Evolutionary conservation across 2,888 invertebrate species (phyloP).

Genomic region (Augochlorella aurata): DNA sequence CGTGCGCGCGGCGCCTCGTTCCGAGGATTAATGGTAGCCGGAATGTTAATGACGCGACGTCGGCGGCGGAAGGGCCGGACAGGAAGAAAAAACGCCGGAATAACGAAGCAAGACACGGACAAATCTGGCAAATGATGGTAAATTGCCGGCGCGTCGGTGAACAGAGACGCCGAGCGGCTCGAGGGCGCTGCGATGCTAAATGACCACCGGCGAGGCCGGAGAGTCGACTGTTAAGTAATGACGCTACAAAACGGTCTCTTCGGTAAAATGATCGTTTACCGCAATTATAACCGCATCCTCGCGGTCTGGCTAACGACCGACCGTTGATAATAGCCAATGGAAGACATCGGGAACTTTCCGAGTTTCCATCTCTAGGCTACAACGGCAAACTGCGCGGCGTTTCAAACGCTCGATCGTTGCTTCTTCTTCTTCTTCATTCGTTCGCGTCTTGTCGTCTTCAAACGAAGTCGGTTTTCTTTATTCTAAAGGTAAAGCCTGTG

Average conservation of each 20-base stretch:
- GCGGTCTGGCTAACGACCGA: constrained; percentile 46
- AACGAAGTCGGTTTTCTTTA: not conserved
- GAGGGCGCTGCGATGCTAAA: constrained; percentile 47
- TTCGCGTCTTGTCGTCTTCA: not conserved
- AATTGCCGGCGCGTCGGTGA: constrained; percentile 43
- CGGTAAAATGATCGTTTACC: constrained; percentile 57
- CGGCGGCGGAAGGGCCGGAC: not conserved
- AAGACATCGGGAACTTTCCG: constrained; percentile 26
- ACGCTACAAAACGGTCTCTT: constrained; percentile 55
- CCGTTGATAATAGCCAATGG: constrained; percentile 52
- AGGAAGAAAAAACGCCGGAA: constrained; percentile 41
- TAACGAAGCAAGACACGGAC: constrained; percentile 53
- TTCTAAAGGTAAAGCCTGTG: not conserved
- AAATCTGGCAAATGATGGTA: constrained; percentile 62
- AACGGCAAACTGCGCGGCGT: not conserved
- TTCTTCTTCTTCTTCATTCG: not conserved
- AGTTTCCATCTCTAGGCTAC: not conserved
- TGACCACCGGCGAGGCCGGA: constrained; percentile 29
- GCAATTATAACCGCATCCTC: constrained; percentile 57
- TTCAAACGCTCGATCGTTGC: not conserved
- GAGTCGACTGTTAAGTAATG: constrained; percentile 59
- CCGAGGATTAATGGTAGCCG: constrained; percentile 58
- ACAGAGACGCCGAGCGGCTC: constrained; percentile 11
- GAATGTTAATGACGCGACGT: constrained; percentile 53
- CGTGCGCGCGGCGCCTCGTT: constrained; percentile 40